These are phyloP conservation scores for Drosophila azteca DNA, from an alignment of 1,140 invertebrate genomes.

Conservation along the genomic window DNA sequence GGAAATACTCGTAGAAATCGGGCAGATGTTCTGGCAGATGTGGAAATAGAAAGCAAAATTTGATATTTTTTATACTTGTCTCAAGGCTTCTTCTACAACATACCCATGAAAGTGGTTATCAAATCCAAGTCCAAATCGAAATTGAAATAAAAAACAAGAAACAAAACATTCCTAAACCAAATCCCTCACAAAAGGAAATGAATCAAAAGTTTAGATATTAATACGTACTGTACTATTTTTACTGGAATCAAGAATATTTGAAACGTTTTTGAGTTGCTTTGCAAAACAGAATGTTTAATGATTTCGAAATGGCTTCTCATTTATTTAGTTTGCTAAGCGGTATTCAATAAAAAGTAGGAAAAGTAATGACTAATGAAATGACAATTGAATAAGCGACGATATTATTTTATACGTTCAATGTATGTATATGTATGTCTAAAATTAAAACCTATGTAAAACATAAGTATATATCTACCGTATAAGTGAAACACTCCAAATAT, in stretches of 20 bases:
- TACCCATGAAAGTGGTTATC: conserved; percentile 27
- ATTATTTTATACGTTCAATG: conserved; percentile 53
- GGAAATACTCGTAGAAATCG: conserved; percentile 19
- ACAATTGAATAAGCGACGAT: conserved; percentile 51
- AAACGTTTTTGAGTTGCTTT: conserved; percentile 49
- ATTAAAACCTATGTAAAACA: conserved; percentile 78
- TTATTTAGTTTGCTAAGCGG: conserved; percentile 55
- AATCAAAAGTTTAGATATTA: conserved; percentile 65
- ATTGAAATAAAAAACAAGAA: conserved; percentile 37
- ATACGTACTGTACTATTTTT: conserved; percentile 10
- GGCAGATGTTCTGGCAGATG: conserved; percentile 43
- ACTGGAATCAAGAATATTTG: conserved; percentile 36
- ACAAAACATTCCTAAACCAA: conserved; percentile 67
- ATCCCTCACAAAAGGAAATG: conserved; percentile 61
- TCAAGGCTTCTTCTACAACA: conserved; percentile 58
- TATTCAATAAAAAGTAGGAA: conserved; percentile 48
- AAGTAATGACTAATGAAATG: conserved; percentile 58
- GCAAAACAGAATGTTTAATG: conserved; percentile 33
- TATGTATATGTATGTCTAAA: conserved; percentile 70
- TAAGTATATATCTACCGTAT: conserved; percentile 66
- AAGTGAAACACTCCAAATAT: conserved; percentile 79
- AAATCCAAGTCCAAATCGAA: conserved; percentile 3
- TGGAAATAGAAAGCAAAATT: conserved; percentile 45
- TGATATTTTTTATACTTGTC: conserved; percentile 78
- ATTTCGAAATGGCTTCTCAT: conserved; percentile 38